Evolutionary conservation across 2,113 vertebrate species (phyloP).

Genomic region (Sclerurus mexicanus): DNA sequence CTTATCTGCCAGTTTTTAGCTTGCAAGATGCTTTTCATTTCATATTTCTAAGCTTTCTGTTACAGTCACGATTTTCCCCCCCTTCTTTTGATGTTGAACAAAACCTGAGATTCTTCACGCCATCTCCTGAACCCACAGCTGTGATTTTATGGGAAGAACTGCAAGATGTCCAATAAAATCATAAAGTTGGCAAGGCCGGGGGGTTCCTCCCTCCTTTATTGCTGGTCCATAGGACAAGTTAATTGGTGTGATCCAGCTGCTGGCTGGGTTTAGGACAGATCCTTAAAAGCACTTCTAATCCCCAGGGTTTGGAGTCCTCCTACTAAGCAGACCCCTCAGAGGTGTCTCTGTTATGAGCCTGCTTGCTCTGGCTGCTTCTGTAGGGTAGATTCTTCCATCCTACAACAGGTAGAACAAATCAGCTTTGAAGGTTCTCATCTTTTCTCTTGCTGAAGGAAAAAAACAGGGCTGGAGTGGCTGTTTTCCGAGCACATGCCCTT

Average conservation of each 20-base stretch:
- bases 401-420: not conserved
- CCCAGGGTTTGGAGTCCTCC: not conserved
- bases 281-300: not conserved
- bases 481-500: not conserved
- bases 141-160: not conserved
- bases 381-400: not conserved
- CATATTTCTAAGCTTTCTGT: not conserved
- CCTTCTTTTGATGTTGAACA: not conserved
- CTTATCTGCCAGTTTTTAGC: not conserved
- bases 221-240: not conserved
- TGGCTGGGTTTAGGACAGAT: not conserved
- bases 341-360: no score
- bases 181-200: not conserved
- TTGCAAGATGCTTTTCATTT: not conserved
- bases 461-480: accelerated
- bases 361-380: not conserved
- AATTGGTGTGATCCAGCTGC: not conserved
- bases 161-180: not conserved
- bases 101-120: not conserved
- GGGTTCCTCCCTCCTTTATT: not conserved
- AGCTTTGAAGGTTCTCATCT: not conserved
- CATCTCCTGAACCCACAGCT: not conserved
- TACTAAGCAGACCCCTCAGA: not conserved
- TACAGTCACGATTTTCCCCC: accelerated
- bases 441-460: not conserved